phyloP scores from a whole-genome alignment of 1,140 invertebrate genomes.

The Oryzaephilus surinamensis region DNA sequence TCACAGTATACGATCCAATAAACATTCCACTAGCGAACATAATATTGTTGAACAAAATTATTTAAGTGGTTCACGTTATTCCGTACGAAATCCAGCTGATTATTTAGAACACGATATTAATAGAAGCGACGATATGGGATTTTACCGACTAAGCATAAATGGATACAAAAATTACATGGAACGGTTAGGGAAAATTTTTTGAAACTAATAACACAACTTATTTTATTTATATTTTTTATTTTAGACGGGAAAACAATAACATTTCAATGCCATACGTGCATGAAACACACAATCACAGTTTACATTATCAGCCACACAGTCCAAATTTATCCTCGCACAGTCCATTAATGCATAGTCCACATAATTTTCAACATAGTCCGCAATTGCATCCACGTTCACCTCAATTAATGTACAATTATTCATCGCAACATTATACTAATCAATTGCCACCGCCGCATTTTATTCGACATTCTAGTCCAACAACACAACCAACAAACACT shows the following conservation, averaged over 20 bases:
- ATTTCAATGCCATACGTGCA: too few species aligned
- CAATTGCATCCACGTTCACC: slow-evolving; percentile 1
- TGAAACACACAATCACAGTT: slow-evolving; percentile 4
- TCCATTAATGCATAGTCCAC: slow-evolving; percentile 3
- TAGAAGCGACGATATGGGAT: too few species aligned
- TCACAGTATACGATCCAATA: slow-evolving; percentile 27
- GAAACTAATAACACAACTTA: neutral
- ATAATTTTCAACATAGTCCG: slow-evolving; percentile 2
- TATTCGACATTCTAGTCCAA: slow-evolving; percentile 1
- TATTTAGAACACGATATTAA: too few species aligned
- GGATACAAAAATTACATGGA: slow-evolving; percentile 28
- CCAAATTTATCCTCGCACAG: too few species aligned
- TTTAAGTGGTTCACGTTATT: slow-evolving; percentile 10
- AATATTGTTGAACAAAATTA: slow-evolving; percentile 13
- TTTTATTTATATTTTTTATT: slow-evolving; percentile 2
- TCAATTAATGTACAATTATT: too few species aligned
- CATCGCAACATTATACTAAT: too few species aligned
- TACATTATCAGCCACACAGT: too few species aligned
- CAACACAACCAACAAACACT: neutral
- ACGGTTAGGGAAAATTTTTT: slow-evolving; percentile 19
- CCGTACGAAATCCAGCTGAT: slow-evolving; percentile 24
- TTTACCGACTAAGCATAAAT: slow-evolving; percentile 26
- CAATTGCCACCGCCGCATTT: too few species aligned
- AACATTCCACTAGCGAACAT: slow-evolving; percentile 2
- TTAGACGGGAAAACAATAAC: slow-evolving; percentile 6